phyloP scores from a whole-genome alignment of 2,888 invertebrate genomes.

The Tortrix viridana region DNA sequence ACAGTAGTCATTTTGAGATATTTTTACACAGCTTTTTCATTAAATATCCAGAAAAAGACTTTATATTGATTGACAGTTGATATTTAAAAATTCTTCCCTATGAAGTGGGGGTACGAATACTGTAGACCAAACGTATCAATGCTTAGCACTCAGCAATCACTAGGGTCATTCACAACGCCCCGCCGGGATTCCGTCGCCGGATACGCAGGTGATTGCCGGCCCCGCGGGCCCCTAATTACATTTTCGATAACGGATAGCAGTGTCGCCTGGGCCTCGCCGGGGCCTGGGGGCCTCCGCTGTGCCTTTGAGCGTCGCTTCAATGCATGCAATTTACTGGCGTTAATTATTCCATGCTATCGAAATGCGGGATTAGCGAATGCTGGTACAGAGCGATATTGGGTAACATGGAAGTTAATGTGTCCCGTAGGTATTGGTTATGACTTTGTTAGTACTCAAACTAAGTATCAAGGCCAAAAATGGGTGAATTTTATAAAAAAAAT shows the following conservation, averaged over 20 bases:
- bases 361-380: background rate
- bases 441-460: too few species aligned
- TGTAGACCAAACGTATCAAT: too few species aligned
- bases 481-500: too few species aligned
- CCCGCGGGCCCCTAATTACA: slow-evolving; percentile 34
- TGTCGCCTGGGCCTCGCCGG: background rate
- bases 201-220: slow-evolving; percentile 25
- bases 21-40: too few species aligned
- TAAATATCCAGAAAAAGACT: too few species aligned
- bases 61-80: too few species aligned
- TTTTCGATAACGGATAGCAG: slow-evolving; percentile 34
- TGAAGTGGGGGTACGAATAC: too few species aligned
- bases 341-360: slow-evolving; percentile 20
- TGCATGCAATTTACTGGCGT: slow-evolving; percentile 33
- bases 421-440: background rate
- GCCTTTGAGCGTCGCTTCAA: slow-evolving; percentile 13
- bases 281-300: slow-evolving; percentile 6
- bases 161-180: too few species aligned
- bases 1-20: too few species aligned
- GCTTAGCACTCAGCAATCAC: too few species aligned
- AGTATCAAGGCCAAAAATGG: too few species aligned
- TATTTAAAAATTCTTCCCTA: too few species aligned
- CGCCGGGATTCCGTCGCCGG: slow-evolving; percentile 1
- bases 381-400: background rate
- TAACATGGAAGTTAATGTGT: background rate